Percentiles rank a stretch among this genome's conserved stretches.
Evolutionary conservation across 2,113 vertebrate genomes (phyloP).

Genomic region (Pteruthius melanotis): DNA sequence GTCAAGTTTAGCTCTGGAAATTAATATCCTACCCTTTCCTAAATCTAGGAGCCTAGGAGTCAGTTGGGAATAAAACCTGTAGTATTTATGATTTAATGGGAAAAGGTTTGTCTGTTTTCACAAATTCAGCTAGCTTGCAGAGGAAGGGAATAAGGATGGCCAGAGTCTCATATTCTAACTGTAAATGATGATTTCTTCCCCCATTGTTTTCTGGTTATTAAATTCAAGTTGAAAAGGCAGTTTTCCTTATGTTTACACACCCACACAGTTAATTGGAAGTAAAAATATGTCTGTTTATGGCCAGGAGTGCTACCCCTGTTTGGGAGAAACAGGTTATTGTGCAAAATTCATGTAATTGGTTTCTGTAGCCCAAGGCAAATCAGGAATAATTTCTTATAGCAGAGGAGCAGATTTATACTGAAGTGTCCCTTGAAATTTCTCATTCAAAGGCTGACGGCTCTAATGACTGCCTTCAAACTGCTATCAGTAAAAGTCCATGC

Average conservation of each 20-base stretch:
- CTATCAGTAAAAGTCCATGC: slow-evolving; percentile 1
- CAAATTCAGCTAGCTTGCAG: background rate
- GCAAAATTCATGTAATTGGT: slow-evolving; percentile 36
- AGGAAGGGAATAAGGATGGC: background rate
- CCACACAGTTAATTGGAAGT: background rate
- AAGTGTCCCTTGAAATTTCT: slow-evolving; percentile 57
- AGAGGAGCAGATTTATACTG: slow-evolving; percentile 19
- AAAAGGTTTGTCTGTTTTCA: background rate
- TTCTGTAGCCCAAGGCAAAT: slow-evolving; percentile 42
- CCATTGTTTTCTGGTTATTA: background rate
- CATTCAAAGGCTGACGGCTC: slow-evolving; percentile 36
- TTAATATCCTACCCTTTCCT: background rate
- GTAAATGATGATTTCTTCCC: background rate
- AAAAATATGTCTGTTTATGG: background rate
- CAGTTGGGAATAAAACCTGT: background rate
- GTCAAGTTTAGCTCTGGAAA: background rate
- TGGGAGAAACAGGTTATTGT: slow-evolving; percentile 16
- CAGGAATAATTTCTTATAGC: slow-evolving; percentile 24
- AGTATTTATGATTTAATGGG: background rate
- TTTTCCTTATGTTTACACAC: background rate
- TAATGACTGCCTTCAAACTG: slow-evolving; percentile 42
- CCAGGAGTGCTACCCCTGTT: background rate
- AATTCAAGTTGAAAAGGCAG: background rate
- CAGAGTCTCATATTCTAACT: background rate
- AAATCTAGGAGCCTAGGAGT: background rate